Base-by-base conservation (phyloP, 2,888 invertebrate species). In the Nymphalis urticae region DNA sequence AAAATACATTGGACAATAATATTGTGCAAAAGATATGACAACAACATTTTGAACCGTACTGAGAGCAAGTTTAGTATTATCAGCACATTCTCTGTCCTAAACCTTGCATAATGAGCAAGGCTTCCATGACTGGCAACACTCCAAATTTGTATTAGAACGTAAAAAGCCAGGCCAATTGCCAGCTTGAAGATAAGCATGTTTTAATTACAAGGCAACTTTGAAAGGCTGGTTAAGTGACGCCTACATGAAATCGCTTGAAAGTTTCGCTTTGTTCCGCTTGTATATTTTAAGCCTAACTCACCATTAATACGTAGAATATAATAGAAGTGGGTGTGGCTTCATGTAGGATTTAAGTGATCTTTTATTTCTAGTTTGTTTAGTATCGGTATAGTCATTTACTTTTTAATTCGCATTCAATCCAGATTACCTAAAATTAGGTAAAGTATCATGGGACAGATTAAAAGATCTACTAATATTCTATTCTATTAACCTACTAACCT, bases 91-190 rank as follows among this genome's bases (percentile, higher is more conserved):
- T 58, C 36, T 36, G 58, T 58, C 62, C 62, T 66, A 66, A 66
- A 66, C 66, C 58, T 62, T 63, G 66, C 66, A 62, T 62, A 62
- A 58, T 59, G 60, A 66, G 66, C 66, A 53, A 51, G 51, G 32
- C 62, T 32, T 54, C 56, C 56, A 59, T 66, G 58, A 66, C 69
- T 73, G 73, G 73, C 72, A 51, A 48, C 53, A 63, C 47, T 70
- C 72, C 72, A 72, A 73, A 72, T 72, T 72, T 63, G 72, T 66
- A 70, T 70, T 73, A 70, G 73, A 68, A 69, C 69, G 62, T 68
- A 70, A 72, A 69, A 71, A 70, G 70, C 63, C 58, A 71, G 71
- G 65, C 63, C 72, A 70, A 68, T 70, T 72, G 73, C 73, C 70
- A 73, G 72, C 65, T 66, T 59, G 62, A 32, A 66, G 69, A 66